Conservation (phyloP, 2,888 invertebrate genomes). For the Drosophila picticornis region DNA sequence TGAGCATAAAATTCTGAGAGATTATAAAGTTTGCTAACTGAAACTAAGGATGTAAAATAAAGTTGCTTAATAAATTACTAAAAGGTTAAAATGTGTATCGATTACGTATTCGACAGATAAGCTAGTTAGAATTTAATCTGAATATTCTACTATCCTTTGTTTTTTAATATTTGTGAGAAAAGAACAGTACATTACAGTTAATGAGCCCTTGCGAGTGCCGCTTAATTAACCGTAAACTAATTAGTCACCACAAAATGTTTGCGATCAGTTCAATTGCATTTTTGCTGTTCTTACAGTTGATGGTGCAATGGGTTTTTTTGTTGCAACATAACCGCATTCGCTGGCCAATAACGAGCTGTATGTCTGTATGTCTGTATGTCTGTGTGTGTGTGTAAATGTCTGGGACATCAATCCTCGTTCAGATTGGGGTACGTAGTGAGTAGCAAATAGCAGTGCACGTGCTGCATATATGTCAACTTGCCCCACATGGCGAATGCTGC, state of each 20-base stretch:
- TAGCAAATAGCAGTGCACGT: slow-evolving; percentile 56
- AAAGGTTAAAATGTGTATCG: background rate
- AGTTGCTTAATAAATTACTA: background rate
- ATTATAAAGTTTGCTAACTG: background rate
- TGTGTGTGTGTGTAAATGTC: slow-evolving; percentile 12
- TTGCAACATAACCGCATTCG: slow-evolving; percentile 23
- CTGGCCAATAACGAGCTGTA: slow-evolving; percentile 40
- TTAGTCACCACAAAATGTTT: slow-evolving; percentile 26
- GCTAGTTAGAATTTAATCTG: background rate
- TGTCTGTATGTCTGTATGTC: slow-evolving; percentile 21
- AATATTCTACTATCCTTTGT: too few relatives aligned
- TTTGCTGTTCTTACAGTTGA: background rate
- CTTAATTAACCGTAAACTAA: slow-evolving; percentile 31
- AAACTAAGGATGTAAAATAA: background rate
- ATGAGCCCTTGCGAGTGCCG: background rate
- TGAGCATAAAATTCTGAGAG: background rate
- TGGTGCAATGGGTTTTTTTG: slow-evolving; percentile 9
- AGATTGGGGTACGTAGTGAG: slow-evolving; percentile 38
- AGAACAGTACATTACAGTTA: background rate
- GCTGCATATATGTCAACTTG: slow-evolving; percentile 75
- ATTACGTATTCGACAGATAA: background rate
- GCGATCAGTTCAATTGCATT: slow-evolving; percentile 9
- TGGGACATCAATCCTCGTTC: slow-evolving; percentile 50
- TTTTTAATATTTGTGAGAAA: background rate
- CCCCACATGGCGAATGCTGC: slow-evolving; percentile 55